Conservation (phyloP, 2,113 vertebrate species). For the Eleginops maclovinus region DNA sequence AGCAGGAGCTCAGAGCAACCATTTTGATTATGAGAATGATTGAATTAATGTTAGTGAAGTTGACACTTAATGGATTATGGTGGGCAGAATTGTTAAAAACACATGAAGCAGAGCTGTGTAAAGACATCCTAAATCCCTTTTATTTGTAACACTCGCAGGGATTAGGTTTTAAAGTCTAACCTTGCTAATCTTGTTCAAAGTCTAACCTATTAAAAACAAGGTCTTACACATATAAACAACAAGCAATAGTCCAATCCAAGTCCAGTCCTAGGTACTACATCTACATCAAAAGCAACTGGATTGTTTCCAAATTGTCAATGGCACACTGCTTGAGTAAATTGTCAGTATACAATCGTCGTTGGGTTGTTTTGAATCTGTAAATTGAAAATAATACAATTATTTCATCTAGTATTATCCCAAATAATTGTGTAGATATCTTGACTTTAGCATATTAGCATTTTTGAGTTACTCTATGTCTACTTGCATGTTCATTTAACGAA, state of each 20-base stretch:
- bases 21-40: constrained; percentile 79
- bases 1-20: constrained; percentile 65
- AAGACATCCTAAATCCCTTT: constrained; percentile 61
- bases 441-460: background rate
- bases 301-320: constrained; percentile 11
- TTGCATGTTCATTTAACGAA: too few species aligned
- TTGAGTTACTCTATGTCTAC: background rate
- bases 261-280: background rate
- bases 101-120: constrained; percentile 66
- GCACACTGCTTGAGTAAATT: background rate
- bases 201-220: constrained; percentile 29
- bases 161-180: constrained; percentile 49
- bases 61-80: constrained; percentile 75
- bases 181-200: constrained; percentile 40
- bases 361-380: background rate
- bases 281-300: background rate
- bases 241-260: constrained; percentile 1
- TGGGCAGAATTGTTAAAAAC: constrained; percentile 59
- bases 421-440: too few species aligned
- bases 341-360: constrained; percentile 4
- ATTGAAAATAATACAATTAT: background rate
- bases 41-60: constrained; percentile 73
- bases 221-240: constrained; percentile 9
- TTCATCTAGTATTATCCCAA: background rate
- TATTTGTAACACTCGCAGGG: constrained; percentile 49